Base-by-base conservation (phyloP, 2,113 vertebrate species). In the Pseudorhombus dupliciocellatus region DNA sequence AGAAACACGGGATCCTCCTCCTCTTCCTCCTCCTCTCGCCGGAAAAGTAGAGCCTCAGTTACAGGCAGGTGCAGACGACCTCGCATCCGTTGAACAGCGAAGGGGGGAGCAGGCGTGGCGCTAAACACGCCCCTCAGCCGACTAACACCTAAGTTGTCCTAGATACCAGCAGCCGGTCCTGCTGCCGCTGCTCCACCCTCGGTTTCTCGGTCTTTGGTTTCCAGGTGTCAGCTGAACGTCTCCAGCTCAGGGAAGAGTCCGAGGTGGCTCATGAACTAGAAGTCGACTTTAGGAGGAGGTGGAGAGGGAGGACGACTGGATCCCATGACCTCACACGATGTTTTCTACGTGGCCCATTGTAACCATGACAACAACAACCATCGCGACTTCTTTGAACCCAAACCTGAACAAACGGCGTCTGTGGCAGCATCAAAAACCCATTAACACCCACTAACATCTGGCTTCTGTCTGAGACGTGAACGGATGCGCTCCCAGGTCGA, bases 21-120 rank as follows among this genome's bases (percentile, higher is more conserved):
- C 42, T 31, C 37, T 28, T 59, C n/a, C 30, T 56, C 51, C 37
- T 30, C 18, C 20, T 9, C 37, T 31, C n/a, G 20, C 4, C 10
- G 11, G 24, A 22, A 30, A 57, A 67, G 21, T 50, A 16, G 31
- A 21, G 34, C 79, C 73, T 53, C 65, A 79, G 68, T 71, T 73
- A 69, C 6, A 66, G 51, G 50, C 73, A 79, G 77, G 81, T 78
- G 55, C 79, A 81, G 51, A 59, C 55, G 64, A 80, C 75, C 76
- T 82, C 74, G 68, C 68, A 73, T 46, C 44, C 7, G 10, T 71
- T 46, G 60, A 70, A 67, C 37, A 51, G 48, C 15, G 11, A 18
- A 65, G 18, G 25, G 26, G 56, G 14, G 58, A 55, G 31, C 8
- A 61, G 0, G 7, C 34, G n/a, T 3, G 0, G 10, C 59, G 26